Evolutionary conservation across 1,140 invertebrate species (phyloP), one percentile per base, ranked within the genome.

Genomic region (Bombus polaris): DNA sequence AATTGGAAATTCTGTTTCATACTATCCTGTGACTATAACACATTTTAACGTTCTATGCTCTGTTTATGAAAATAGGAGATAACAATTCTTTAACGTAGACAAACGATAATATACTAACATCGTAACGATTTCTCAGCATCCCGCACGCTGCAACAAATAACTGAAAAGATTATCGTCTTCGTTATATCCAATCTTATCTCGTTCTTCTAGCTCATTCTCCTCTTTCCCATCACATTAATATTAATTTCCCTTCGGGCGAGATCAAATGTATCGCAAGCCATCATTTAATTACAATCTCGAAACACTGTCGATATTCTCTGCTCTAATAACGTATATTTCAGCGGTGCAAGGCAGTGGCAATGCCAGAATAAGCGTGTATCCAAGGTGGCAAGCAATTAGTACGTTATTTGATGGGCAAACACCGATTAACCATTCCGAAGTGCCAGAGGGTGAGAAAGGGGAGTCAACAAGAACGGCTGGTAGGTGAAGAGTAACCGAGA

Each of bases 331-430:
- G 32, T 10, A 59, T 66, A 76, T n/a, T 32, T 37, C 32, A 8
- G 25, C 1, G 3, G 53, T 42, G 22, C 2, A 18, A n/a, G 37
- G 1, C 3, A n/a, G 28, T 57, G 25, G 53, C 13, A 32, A 35
- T 28, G 65, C 9, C 42, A 39, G 32, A 79, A 66, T 53, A 66
- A 81, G 42, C 78, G 70, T 39, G 42, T 59, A 66, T 73, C 57
- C 70, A 72, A 81, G 57, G 68, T 79, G 68, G 68, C 44, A 65
- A 79, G 76, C 83, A 81, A 85, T 85, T 81, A 85, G 76, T 65
- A 72, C 71, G 79, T 85, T 85, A 81, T 85, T 85, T 85, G 78
- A 73, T 35, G 83, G 59, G 62, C 83, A 85, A 85, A 85, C 78
- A 81, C 39, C 83, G 71, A 85, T 81, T 85, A 85, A 81, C 78